Conservation (phyloP, 2,113 vertebrate genomes). For the Pristiophorus japonicus region DNA sequence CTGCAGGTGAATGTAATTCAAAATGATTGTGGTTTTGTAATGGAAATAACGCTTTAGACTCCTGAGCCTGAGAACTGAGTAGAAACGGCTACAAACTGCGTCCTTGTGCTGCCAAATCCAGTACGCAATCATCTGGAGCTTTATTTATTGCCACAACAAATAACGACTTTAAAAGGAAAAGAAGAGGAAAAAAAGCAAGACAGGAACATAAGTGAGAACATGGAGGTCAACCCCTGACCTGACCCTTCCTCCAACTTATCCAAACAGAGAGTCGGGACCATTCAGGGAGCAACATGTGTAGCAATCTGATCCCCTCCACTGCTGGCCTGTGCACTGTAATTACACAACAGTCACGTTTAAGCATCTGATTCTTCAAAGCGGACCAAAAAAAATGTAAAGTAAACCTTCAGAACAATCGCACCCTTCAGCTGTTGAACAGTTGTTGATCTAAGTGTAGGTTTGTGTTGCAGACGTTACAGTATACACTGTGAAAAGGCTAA, state of each 20-base stretch:
- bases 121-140: neutral
- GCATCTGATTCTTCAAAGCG: neutral
- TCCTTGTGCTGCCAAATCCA: neutral
- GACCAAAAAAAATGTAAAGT: neutral
- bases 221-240: neutral
- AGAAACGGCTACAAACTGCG: neutral
- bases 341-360: neutral
- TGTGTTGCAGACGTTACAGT: neutral
- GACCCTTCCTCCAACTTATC: neutral
- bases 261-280: neutral
- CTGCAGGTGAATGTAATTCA: neutral
- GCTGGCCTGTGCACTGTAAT: neutral
- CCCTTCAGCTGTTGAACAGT: neutral
- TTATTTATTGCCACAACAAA: neutral
- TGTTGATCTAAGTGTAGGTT: neutral
- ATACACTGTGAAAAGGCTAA: neutral
- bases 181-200: neutral
- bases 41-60: neutral
- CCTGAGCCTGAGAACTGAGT: neutral
- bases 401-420: neutral
- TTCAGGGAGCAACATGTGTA: neutral
- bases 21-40: neutral
- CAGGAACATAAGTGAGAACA: neutral
- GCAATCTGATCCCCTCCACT: neutral
- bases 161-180: constrained; percentile 1